Base-by-base conservation (phyloP, 2,113 vertebrate species). In the Heliornis fulica region DNA sequence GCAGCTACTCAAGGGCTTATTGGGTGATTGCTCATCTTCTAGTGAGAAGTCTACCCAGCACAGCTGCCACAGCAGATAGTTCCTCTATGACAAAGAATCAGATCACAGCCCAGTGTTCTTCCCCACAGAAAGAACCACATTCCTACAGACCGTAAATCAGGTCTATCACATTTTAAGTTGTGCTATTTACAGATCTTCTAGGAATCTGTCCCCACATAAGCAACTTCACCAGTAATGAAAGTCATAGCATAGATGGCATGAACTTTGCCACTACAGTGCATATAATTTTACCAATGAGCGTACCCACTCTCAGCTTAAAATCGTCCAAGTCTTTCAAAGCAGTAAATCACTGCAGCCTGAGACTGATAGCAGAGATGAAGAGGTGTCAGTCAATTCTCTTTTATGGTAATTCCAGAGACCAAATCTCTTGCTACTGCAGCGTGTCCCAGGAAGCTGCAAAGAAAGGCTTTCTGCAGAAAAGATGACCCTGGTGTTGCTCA, bases 381-480 rank as follows among this genome's bases (percentile, higher is more conserved):
- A 89, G 12, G 8, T 45, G 68, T 83, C 87, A 91, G 59, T 34
- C 28, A 78, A 94, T 79, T 53, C 57, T 80, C 75, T 92, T 74
- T 59, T 51, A 93, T 48, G 69, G 78, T 70, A 96, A 87, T 94
- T 95, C 83, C 68, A 92, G 71, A 90, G 54, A 71, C 18, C 17
- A 85, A 80, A 94, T 80, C 71, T 80, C 70, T 90, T 88, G 50
- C 88, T 80, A 50, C 36, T 83, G 63, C 59, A 80, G 48, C 0
- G 0, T 21, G 32, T 80, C 88, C 83, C 86, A 61, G 59, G 63
- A 80, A 76, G 64, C 71, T 80, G 45, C 7, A 1, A 48, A 80
- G 59, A 90, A 85, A 59, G 59, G 85, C 59, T 89, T 91, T 89
- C 69, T 61, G 34, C 36, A 46, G 83, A 38, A 92, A 77, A 75